These are phyloP conservation scores for Pampus argenteus DNA, from an alignment of 2,797 vertebrate species.

Conservation along the genomic window DNA sequence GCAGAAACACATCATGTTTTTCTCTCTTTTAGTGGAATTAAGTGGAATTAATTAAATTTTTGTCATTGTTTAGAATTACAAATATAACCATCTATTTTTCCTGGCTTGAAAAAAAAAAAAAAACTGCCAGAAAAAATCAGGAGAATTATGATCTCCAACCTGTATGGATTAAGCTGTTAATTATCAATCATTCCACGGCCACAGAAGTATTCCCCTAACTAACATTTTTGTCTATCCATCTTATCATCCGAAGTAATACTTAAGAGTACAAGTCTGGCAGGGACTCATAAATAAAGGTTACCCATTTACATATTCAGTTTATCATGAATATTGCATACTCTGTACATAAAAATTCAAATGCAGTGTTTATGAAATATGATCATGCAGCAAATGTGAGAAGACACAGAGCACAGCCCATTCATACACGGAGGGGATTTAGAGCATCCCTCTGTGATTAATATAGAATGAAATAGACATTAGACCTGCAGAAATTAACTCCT, in stretches of 20 bases:
- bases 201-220: slow-evolving; percentile 77
- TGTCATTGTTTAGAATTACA: slow-evolving; percentile 44
- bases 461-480: slow-evolving; percentile 77
- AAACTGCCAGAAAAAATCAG: slow-evolving; percentile 17
- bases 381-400: slow-evolving; percentile 84
- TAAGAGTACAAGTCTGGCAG: slow-evolving; percentile 81
- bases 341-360: slow-evolving; percentile 89
- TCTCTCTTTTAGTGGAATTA: slow-evolving; percentile 40
- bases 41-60: slow-evolving; percentile 64
- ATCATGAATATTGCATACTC: slow-evolving; percentile 88
- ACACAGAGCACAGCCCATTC: slow-evolving; percentile 79
- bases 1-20: slow-evolving; percentile 51
- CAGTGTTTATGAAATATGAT: slow-evolving; percentile 89
- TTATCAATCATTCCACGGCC: slow-evolving; percentile 81
- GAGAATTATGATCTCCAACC: slow-evolving; percentile 72
- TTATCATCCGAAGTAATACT: slow-evolving; percentile 83
- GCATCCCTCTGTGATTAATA: slow-evolving; percentile 80
- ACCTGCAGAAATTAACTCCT: slow-evolving; percentile 68
- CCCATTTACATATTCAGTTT: slow-evolving; percentile 89
- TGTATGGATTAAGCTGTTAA: slow-evolving; percentile 80
- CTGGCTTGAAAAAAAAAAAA: slow-evolving; percentile 32
- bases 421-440: slow-evolving; percentile 76
- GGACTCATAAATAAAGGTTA: slow-evolving; percentile 88
- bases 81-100: slow-evolving; percentile 51
- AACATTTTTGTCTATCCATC: slow-evolving; percentile 83